A percentile compares a stretch with the other conserved stretches of the same genome.
These are phyloP conservation scores for Caenorhabditis sp. DNA, from an alignment of 2,888 invertebrate species.

Conservation along the genomic window DNA sequence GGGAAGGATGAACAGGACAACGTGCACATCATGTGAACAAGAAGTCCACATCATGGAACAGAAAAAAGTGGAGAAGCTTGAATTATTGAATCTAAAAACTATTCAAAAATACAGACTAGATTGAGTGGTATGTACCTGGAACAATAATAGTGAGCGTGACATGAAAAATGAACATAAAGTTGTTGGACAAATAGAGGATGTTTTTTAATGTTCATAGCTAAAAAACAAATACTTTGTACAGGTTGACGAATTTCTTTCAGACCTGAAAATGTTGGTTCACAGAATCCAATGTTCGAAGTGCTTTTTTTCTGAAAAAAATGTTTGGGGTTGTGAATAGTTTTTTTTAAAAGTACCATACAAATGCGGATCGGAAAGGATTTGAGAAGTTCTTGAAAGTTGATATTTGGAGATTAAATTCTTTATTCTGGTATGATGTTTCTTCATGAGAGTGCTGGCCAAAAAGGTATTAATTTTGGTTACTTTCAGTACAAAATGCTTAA, in stretches of 20 bases:
- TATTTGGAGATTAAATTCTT: too few relatives aligned
- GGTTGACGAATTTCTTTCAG: background rate
- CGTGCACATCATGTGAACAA: conserved; percentile 21
- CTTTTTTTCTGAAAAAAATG: background rate
- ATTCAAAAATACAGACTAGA: background rate
- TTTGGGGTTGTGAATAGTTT: too few relatives aligned
- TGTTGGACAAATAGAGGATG: conserved; percentile 7
- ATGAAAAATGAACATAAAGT: background rate
- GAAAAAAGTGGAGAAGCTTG: background rate
- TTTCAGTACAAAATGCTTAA: too few relatives aligned
- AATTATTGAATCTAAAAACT: background rate
- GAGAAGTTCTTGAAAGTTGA: too few relatives aligned
- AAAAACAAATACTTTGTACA: conserved; percentile 25
- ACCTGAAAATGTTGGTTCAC: background rate
- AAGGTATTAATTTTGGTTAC: too few relatives aligned
- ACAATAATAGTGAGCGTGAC: background rate
- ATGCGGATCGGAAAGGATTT: too few relatives aligned
- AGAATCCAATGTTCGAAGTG: background rate
- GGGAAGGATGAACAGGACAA: background rate
- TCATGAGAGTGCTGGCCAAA: too few relatives aligned
- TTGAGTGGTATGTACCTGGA: background rate
- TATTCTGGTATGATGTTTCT: too few relatives aligned
- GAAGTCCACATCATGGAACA: background rate
- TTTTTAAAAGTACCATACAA: too few relatives aligned
- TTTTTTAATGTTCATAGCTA: conserved; percentile 49